Evolutionary conservation across 2,888 invertebrate genomes (phyloP).

Genomic region (Leucophora obtusa): DNA sequence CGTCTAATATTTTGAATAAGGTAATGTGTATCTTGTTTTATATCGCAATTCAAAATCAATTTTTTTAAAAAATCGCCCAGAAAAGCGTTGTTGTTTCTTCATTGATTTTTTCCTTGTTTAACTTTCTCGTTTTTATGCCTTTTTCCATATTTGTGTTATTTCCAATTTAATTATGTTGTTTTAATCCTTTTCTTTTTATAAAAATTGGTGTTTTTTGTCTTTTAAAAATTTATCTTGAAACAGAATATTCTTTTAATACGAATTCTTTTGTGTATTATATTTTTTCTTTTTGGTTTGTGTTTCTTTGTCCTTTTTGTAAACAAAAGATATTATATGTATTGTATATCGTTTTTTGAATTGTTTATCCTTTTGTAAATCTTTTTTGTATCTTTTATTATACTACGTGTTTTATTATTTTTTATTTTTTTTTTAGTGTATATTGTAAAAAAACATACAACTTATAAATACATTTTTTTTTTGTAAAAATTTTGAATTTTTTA

Average conservation of each 20-base stretch:
- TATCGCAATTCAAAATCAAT: constrained; percentile 39
- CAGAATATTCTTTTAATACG: constrained; percentile 2
- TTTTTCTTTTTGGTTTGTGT: neutral
- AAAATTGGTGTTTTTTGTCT: constrained; percentile 7
- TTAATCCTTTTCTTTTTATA: neutral
- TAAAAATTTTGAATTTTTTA: too few species aligned
- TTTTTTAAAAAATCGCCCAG: constrained; percentile 35
- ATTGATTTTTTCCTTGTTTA: constrained; percentile 31
- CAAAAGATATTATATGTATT: neutral
- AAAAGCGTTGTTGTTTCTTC: constrained; percentile 39
- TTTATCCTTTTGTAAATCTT: neutral
- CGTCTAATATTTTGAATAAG: constrained; percentile 51
- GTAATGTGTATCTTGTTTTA: constrained; percentile 63
- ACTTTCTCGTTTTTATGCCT: constrained; percentile 44
- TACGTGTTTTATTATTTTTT: neutral
- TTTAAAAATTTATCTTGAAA: neutral
- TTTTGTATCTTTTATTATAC: neutral
- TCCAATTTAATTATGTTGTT: constrained; percentile 16
- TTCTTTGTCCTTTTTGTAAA: neutral
- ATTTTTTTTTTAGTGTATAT: neutral
- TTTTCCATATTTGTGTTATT: constrained; percentile 40
- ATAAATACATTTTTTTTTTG: too few species aligned
- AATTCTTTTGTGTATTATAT: neutral
- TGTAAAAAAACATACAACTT: too few species aligned
- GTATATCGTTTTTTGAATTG: neutral